These are phyloP conservation scores for Caenorhabditis zanzibari DNA, from an alignment of 2,888 invertebrate species.

Conservation along the genomic window DNA sequence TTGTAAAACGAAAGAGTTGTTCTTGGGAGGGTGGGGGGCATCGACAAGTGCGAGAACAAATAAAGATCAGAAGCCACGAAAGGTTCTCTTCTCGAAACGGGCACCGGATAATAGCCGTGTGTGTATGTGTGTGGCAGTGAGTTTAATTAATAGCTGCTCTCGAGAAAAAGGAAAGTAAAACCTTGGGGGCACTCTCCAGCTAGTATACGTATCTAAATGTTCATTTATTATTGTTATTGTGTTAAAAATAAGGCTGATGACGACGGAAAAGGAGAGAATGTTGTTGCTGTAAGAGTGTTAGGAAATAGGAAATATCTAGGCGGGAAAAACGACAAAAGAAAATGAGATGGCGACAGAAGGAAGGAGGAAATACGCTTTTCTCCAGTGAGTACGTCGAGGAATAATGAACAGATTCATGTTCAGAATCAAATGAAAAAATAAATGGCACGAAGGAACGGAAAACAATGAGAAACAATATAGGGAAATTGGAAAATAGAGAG, in stretches of 20 bases:
- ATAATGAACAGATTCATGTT: constrained; percentile 47
- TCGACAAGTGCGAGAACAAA: constrained; percentile 57
- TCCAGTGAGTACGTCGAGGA: constrained; percentile 13
- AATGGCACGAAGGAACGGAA: neutral
- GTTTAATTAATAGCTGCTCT: constrained; percentile 44
- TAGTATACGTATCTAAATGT: constrained; percentile 37
- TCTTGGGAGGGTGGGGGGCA: constrained; percentile 6
- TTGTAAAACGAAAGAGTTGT: constrained; percentile 39
- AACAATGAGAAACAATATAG: constrained; percentile 18
- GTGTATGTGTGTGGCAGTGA: constrained; percentile 14
- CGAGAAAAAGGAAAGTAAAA: neutral
- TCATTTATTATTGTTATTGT: constrained; percentile 62
- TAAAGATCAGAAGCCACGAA: constrained; percentile 54
- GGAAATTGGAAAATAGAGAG: constrained; percentile 4
- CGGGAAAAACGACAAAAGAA: neutral
- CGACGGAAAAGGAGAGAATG: neutral
- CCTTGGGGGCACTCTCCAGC: neutral
- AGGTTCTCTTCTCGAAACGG: constrained; percentile 13
- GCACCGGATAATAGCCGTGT: constrained; percentile 50
- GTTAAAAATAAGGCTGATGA: constrained; percentile 46
- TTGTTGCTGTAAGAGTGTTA: constrained; percentile 24
- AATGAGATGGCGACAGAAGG: constrained; percentile 15
- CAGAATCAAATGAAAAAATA: constrained; percentile 30
- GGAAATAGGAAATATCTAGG: constrained; percentile 10
- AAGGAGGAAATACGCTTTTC: constrained; percentile 20